A percentile compares a stretch with the other conserved stretches of the same genome.
phyloP scores from a whole-genome alignment of 1,140 invertebrate species.

The Chrysomallon squamiferum region DNA sequence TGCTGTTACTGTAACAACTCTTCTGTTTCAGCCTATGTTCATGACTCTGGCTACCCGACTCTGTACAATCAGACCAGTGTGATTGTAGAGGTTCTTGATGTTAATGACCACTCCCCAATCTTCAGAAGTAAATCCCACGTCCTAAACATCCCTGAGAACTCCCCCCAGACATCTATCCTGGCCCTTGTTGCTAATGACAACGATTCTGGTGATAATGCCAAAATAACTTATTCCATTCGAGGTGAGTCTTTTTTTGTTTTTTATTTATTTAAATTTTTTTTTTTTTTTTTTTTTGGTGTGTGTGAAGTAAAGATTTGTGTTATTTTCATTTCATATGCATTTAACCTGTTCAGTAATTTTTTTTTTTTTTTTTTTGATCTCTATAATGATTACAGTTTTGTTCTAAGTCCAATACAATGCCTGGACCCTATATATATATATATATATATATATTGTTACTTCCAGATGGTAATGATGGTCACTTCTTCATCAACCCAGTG shows the following conservation, averaged over 20 bases:
- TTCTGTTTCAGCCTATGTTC: conserved; percentile 57
- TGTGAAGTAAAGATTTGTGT: neutral
- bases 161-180: conserved; percentile 71
- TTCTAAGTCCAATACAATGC: too few relatives aligned
- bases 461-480: conserved; percentile 59
- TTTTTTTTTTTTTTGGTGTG: too few relatives aligned
- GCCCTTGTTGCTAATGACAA: conserved; percentile 75
- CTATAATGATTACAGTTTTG: too few relatives aligned
- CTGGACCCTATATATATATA: too few relatives aligned
- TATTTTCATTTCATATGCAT: neutral
- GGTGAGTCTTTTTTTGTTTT: conserved; percentile 74
- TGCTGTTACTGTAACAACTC: too few relatives aligned
- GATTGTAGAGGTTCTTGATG: conserved; percentile 37
- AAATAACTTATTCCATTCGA: conserved; percentile 90
- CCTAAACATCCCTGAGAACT: conserved; percentile 45
- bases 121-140: conserved; percentile 28
- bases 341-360: neutral
- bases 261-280: neutral
- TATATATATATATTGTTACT: too few relatives aligned
- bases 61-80: conserved; percentile 46
- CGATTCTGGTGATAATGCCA: conserved; percentile 83
- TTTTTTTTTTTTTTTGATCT: too few relatives aligned
- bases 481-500: conserved; percentile 85
- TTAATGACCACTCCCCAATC: conserved; percentile 45
- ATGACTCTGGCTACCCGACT: conserved; percentile 54